phyloP scores from a whole-genome alignment of 2,113 vertebrate species.

The Cacatua alba region DNA sequence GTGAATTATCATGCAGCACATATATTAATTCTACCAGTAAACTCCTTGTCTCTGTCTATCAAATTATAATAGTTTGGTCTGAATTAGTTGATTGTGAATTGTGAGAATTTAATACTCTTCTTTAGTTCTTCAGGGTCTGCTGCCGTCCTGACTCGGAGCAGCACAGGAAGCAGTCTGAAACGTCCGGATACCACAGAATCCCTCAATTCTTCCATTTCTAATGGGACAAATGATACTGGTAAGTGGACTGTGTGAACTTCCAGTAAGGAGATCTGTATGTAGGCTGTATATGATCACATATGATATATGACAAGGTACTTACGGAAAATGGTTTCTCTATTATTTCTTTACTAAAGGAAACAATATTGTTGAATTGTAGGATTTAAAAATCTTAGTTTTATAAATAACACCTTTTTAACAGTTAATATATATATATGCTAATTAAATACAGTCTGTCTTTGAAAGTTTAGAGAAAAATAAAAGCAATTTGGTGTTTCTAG shows the following conservation, averaged over 20 bases:
- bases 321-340: rapidly evolving
- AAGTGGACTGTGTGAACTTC: neutral
- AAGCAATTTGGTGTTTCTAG: slow-evolving; percentile 66
- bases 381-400: neutral
- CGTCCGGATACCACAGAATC: slow-evolving; percentile 94
- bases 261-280: neutral
- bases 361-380: neutral
- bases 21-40: neutral
- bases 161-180: slow-evolving; percentile 86
- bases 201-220: slow-evolving; percentile 95
- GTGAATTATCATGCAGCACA: neutral
- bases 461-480: neutral
- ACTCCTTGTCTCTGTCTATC: neutral
- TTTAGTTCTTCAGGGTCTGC: slow-evolving; percentile 84
- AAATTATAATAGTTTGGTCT: neutral
- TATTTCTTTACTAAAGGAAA: neutral
- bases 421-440: neutral
- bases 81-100: neutral
- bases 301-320: neutral
- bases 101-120: neutral
- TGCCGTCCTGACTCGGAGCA: slow-evolving; percentile 80
- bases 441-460: neutral
- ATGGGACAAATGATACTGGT: slow-evolving; percentile 96
- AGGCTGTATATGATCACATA: neutral
- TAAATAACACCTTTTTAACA: neutral